Base-by-base conservation (phyloP, 2,797 vertebrate species). In the Periophthalmus magnuspinnatus region DNA sequence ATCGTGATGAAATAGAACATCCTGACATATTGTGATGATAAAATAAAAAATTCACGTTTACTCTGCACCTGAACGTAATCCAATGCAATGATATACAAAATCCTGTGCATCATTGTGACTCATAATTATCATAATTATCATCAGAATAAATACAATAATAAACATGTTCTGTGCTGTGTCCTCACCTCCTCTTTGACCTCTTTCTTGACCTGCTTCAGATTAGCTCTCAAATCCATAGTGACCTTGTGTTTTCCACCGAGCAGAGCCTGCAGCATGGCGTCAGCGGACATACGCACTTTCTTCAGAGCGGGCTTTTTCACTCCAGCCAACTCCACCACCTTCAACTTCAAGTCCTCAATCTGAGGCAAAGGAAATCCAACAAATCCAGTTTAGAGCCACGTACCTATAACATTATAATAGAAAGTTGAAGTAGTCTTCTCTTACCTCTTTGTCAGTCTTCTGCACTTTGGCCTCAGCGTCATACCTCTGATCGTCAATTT, bases 181-280 rank as follows among this genome's bases (percentile, higher is more conserved):
- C 91, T 81, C 72, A 93, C 93, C 92, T 95, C 97, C 91, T 98
- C 97, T 65, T 98, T 94, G 57, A 91, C 95, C 84, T 99, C 97
- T 91, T 98, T 99, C 94, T 98, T 98, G 86, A 99, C 97, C 89
- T 98, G 96, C 89, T 99, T 99, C 82, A 99, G 93, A 90, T 96
- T 97, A 90, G 96, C 93, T 67, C 97, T 91, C 77, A 98, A 95
- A 80, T 99, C 97, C 96, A 99, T 95, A 92, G 94, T 95, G 79
- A 98, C 97, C 48, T 97, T 99, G 93, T 99, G 97, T 75, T 99
- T 99, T 85, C 96, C 97, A 86, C 97, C 97, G 90, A 99, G 91
- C 90, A 99, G 92, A 5, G 97, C 97, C 21, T 96, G 93, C 66
- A 99, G 92, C 97, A 99, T 98, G 14, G 96, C 95, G 0, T 99